These are phyloP conservation scores for Potorous gilbertii DNA, from an alignment of 2,797 vertebrate genomes.

Conservation along the genomic window DNA sequence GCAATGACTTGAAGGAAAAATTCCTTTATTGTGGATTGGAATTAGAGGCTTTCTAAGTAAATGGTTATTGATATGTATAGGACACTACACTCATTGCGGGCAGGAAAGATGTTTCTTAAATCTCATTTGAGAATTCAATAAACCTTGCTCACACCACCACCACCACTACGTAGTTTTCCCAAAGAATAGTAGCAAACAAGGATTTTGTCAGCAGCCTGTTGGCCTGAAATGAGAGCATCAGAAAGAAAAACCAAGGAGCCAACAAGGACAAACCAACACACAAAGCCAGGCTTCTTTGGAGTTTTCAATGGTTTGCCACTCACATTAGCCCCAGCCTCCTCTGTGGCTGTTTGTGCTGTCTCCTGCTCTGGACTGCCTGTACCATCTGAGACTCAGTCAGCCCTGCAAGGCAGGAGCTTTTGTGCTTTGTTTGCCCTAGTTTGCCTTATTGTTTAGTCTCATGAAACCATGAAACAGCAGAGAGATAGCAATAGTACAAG, in stretches of 20 bases:
- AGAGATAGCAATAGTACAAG: background rate
- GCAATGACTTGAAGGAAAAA: background rate
- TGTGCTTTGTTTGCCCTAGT: background rate
- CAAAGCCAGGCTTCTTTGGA: background rate
- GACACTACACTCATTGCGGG: slow-evolving; percentile 38
- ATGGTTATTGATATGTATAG: slow-evolving; percentile 27
- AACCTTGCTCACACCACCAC: background rate
- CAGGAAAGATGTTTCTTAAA: slow-evolving; percentile 28
- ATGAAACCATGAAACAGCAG: background rate
- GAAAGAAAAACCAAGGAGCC: background rate
- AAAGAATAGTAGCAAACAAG: background rate
- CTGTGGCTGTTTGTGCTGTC: background rate
- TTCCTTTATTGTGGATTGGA: slow-evolving; percentile 38
- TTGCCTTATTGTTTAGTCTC: background rate
- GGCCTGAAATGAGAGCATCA: slow-evolving; percentile 3
- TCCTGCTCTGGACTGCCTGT: background rate
- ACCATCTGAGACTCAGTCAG: background rate
- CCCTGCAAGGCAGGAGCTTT: background rate
- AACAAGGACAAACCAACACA: background rate
- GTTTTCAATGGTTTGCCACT: background rate
- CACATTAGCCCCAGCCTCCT: background rate
- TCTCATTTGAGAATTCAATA: slow-evolving; percentile 40
- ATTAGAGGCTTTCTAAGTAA: slow-evolving; percentile 34
- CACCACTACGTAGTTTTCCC: slow-evolving; percentile 25
- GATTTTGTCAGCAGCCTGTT: slow-evolving; percentile 12